A percentile compares a stretch with the other conserved stretches of the same genome.
phyloP scores from a whole-genome alignment of 64 coral and sea anemone species.

The Pachyseris speciosa region DNA sequence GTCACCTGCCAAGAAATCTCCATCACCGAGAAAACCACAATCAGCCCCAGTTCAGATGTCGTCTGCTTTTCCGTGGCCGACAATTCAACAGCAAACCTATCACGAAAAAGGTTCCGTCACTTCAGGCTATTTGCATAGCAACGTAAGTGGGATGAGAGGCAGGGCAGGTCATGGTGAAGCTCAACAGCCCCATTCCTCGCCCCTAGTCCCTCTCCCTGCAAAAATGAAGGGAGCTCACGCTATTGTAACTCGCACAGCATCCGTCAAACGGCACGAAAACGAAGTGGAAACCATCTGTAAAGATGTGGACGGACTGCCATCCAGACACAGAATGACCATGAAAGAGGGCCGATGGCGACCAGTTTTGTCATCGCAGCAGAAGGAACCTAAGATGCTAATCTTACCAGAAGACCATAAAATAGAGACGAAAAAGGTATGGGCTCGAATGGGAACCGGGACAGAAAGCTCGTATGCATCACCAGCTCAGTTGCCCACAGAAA shows the following conservation, averaged over 20 bases:
- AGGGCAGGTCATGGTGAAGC: background rate
- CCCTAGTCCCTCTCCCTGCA: background rate
- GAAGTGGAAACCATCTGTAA: background rate
- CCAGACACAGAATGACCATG: background rate
- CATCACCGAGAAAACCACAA: background rate
- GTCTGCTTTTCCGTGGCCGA: background rate
- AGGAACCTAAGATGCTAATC: background rate
- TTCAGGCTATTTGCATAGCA: background rate
- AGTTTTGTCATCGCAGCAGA: no score
- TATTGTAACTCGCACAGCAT: background rate
- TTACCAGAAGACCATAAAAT: background rate
- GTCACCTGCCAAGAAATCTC: background rate
- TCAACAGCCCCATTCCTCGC: background rate
- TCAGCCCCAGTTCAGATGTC: background rate
- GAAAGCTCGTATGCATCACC: background rate
- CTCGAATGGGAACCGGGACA: background rate
- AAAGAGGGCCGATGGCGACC: background rate
- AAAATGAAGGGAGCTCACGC: background rate
- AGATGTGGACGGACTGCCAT: background rate
- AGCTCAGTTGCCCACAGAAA: background rate
- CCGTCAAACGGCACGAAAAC: background rate
- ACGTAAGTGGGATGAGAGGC: background rate
- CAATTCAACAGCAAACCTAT: background rate
- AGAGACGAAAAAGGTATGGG: background rate
- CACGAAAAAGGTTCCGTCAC: background rate